Evolutionary conservation across 2,113 vertebrate species (phyloP), one percentile per base, ranked within the genome.

Genomic region (Pachycephala philippinensis): DNA sequence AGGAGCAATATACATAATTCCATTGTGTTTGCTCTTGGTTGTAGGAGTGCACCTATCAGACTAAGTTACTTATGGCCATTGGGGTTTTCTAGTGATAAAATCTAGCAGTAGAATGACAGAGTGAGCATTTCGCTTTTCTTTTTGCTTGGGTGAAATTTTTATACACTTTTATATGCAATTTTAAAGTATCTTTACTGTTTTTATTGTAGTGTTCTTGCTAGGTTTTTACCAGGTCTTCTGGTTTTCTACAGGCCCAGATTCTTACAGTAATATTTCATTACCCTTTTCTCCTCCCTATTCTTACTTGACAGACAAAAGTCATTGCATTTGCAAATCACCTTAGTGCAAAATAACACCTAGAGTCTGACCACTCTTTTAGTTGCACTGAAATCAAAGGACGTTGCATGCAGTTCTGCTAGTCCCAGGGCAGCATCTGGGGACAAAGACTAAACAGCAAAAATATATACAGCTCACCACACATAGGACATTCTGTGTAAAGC

Each of bases 121-220:
- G 28, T 37, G 60, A 76, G 37, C 28, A 17, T 90, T 97, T 96
- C 96, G 53, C 44, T 93, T 97, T 97, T 91, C 91, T 92, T 93
- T 95, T 96, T 93, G 89, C 88, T 96, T 95, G 92, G 64, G 84
- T 94, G 49, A 90, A 98, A 97, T 97, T 97, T 98, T 98, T 97
- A 97, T 98, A 98, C 87, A 78, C 50, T 97, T 98, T 97, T 96
- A 94, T 98, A 97, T 92, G 78, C 83, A 92, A 71, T 94, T 96
- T 93, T 39, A 19, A 39, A 31, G 97, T 93, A 94, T 86, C 90
- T 79, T 94, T 94, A 69, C 93, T 97, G 90, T 94, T 98, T 97
- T 97, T 91, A 93, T 97, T 92, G 72, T 95, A 94, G 71, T 65
- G n/a, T 87, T 95, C 39, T 59, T 76, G 47, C 80, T 96, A 79